Conservation (phyloP, 2,888 invertebrate genomes). For the Patella ulyssiponensis region DNA sequence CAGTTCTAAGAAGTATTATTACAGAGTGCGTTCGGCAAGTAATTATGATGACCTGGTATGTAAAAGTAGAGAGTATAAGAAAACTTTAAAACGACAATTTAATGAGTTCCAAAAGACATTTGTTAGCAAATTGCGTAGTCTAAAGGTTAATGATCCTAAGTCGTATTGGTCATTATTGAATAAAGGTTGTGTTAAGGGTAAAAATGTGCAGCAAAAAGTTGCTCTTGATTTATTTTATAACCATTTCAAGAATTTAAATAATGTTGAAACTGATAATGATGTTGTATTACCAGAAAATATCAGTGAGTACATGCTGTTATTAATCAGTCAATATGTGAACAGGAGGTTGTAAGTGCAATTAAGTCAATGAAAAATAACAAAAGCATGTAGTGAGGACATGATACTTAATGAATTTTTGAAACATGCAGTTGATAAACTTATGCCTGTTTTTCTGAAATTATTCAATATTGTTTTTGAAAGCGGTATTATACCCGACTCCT, state of each 20-base stretch:
- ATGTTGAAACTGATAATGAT: conserved; percentile 15
- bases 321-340: conserved; percentile 15
- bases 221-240: too few species aligned
- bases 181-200: too few species aligned
- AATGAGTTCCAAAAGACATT: too few species aligned
- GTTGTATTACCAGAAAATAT: conserved; percentile 12
- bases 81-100: background rate
- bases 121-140: too few species aligned
- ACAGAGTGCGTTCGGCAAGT: background rate
- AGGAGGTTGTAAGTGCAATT: conserved; percentile 12
- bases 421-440: background rate
- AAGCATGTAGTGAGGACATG: conserved; percentile 21
- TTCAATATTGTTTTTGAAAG: too few species aligned
- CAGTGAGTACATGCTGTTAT: background rate
- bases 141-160: too few species aligned
- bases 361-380: conserved; percentile 17
- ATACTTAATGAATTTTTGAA: conserved; percentile 19
- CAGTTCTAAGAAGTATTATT: background rate
- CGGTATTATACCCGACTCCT: too few species aligned
- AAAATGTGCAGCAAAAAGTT: too few species aligned
- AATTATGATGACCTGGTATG: background rate
- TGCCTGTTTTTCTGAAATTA: background rate
- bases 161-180: too few species aligned
- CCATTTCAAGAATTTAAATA: too few species aligned
- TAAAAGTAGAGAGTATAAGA: background rate